phyloP scores from a whole-genome alignment of 2,888 invertebrate genomes.

The Trissonchulus latispiculum region DNA sequence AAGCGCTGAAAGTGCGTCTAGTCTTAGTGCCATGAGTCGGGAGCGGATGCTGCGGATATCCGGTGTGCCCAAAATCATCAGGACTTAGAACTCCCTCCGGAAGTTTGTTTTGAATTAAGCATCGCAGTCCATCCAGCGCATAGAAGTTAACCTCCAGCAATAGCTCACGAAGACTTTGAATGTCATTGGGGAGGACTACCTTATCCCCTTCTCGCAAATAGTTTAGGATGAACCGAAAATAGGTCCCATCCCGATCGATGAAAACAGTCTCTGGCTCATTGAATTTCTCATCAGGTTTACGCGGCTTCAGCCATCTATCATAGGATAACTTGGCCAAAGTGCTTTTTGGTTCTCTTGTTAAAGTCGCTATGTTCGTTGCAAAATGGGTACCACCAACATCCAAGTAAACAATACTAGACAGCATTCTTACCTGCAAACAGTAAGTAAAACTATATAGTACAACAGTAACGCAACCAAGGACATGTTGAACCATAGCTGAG shows the following conservation, averaged over 20 bases:
- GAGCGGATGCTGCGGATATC: background rate
- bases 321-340: slow-evolving; percentile 1
- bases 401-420: background rate
- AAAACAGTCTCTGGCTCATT: background rate
- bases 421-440: background rate
- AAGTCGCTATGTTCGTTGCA: background rate
- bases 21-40: no score
- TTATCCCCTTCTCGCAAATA: background rate
- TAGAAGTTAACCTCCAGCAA: background rate
- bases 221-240: background rate
- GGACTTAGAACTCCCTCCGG: background rate
- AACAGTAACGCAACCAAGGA: background rate
- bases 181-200: background rate
- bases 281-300: background rate
- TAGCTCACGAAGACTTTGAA: background rate
- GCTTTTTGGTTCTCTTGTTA: background rate
- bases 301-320: background rate
- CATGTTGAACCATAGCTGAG: no score
- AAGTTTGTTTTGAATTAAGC: background rate
- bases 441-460: background rate
- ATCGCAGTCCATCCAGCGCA: background rate
- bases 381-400: background rate
- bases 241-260: background rate
- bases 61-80: background rate
- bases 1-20: no score